Base-by-base conservation (phyloP, 2,113 vertebrate genomes). In the Pollimyrus isidori region DNA sequence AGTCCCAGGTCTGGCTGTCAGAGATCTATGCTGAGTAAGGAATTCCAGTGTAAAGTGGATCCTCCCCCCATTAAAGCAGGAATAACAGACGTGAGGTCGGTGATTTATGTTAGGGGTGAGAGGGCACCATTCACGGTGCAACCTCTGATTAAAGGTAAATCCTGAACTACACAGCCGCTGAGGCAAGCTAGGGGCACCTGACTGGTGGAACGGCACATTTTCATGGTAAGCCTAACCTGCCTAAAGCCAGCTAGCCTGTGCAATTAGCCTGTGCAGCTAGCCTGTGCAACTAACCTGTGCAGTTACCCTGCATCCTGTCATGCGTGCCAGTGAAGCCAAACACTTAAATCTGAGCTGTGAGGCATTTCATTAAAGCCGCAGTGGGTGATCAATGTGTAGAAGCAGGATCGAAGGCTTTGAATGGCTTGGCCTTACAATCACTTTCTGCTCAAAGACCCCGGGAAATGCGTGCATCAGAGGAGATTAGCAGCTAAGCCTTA, bases 401-500 rank as follows among this genome's bases (percentile, higher is more conserved):
- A 17, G n/a, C 10, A 26, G 56, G 42, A 23, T 4, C 13, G 17
- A 62, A 87, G 50, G 53, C 9, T 26, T 62, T 53, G 19, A 62
- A 65, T 62, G 87, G 35, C 21, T 17, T 21, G 21, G 7, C 23
- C 35, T 87, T 53, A 58, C 76, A 26, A 45, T 10, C 11, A 35
- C 30, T 53, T 52, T 56, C 49, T 76, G 45, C 84, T 89, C 5
- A 87, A 87, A 49, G 56, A 52, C 30, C 85, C 69, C 46, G 53
- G 26, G 65, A 90, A 56, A 86, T 73, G 49, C 65, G 23, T 11
- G 85, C 89, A 56, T 87, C 80, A 87, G 30, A 53, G 45, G 48
- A 62, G 89, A 90, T 87, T 90, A 87, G 65, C 49, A 56, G 49
- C 58, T 62, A 21, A 62, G 30, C 45, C 53, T 86, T 86, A 86